Conservation (phyloP, 2,888 invertebrate genomes). For the Cephus pulcher region DNA sequence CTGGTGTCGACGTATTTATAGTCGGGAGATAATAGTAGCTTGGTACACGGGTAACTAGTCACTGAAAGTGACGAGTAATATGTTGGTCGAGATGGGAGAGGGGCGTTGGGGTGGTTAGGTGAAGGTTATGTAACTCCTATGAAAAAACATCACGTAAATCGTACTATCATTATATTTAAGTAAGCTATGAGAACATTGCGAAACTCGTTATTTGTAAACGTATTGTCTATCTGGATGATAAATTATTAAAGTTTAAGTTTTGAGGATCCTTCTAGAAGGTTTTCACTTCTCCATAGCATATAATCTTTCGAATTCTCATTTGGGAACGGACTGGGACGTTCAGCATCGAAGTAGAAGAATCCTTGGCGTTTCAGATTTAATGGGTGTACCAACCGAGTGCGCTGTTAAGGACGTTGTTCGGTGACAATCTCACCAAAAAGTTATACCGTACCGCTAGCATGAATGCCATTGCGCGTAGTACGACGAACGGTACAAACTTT, state of each 20-base stretch:
- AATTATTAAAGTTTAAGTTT: too few species aligned
- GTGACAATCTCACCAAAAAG: too few species aligned
- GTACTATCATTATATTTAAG: neutral
- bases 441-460: too few species aligned
- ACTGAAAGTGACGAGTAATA: neutral
- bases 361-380: too few species aligned
- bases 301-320: too few species aligned
- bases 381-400: too few species aligned
- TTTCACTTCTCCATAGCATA: too few species aligned
- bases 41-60: neutral
- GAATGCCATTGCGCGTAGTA: too few species aligned
- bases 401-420: neutral
- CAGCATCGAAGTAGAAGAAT: too few species aligned
- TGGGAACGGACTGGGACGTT: too few species aligned
- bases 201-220: neutral
- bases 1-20: neutral
- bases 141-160: neutral
- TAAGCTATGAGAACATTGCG: neutral
- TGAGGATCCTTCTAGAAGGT: too few species aligned
- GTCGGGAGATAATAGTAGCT: neutral
- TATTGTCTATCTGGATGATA: neutral
- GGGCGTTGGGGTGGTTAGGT: fast-evolving
- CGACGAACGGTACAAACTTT: too few species aligned
- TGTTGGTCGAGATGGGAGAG: fast-evolving
- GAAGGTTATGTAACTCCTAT: neutral